Conservation (phyloP, 2,113 vertebrate genomes). For the Syngnathus typhle region DNA sequence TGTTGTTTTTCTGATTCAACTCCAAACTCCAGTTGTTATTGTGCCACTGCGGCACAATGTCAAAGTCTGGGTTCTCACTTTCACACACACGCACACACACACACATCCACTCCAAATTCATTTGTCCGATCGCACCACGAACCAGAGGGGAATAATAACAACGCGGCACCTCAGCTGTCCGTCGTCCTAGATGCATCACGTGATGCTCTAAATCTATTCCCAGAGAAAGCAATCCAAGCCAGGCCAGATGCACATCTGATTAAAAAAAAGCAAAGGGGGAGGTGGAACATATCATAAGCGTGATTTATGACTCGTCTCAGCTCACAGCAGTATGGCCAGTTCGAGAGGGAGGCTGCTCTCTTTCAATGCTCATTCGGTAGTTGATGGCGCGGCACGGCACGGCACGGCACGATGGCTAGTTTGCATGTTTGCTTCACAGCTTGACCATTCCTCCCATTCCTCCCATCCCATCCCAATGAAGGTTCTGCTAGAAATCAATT, state of each 20-base stretch:
- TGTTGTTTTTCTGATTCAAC: not conserved
- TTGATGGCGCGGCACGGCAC: no score
- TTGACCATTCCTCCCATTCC: not conserved
- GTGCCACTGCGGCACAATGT: not conserved
- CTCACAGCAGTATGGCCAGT: constrained; percentile 26
- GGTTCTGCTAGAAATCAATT: no score
- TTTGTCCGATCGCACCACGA: constrained; percentile 10
- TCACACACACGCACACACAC: constrained; percentile 1
- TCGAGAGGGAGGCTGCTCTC: not conserved
- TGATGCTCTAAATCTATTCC: constrained; percentile 27
- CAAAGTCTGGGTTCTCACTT: not conserved
- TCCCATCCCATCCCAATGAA: no score
- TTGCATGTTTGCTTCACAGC: not conserved
- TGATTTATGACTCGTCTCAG: constrained; percentile 56
- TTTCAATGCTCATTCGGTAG: not conserved
- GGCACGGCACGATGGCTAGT: not conserved
- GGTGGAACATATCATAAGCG: constrained; percentile 25
- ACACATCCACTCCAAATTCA: constrained; percentile 21
- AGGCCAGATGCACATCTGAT: constrained; percentile 8
- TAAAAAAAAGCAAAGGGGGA: not conserved
- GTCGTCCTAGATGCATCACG: constrained; percentile 20
- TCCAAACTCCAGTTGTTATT: not conserved
- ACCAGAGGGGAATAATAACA: constrained; percentile 3
- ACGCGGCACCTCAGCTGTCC: constrained; percentile 12
- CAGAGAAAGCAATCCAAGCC: constrained; percentile 36